A percentile compares a stretch with the other conserved stretches of the same genome.
Evolutionary conservation across 1,140 invertebrate species (phyloP).

Genomic region (Drosophila micromelanica): DNA sequence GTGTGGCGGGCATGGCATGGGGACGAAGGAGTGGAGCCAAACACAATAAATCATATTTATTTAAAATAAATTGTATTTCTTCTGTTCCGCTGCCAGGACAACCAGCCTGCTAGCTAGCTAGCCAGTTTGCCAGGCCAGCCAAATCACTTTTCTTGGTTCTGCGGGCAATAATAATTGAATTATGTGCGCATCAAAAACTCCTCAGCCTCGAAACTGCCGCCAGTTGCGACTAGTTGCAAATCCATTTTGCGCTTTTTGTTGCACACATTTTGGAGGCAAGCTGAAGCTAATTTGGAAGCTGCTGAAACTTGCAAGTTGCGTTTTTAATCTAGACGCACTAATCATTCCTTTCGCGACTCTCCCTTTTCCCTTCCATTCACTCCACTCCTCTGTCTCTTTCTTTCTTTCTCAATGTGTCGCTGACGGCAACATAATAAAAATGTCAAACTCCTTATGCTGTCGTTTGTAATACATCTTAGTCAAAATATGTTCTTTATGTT

Average conservation of each 20-base stretch:
- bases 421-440: slow-evolving; percentile 72
- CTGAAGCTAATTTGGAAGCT: slow-evolving; percentile 21
- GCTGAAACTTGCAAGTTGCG: slow-evolving; percentile 34
- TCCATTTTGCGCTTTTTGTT: slow-evolving; percentile 36
- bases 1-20: background rate
- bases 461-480: slow-evolving; percentile 82
- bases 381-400: background rate
- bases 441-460: slow-evolving; percentile 78
- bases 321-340: slow-evolving; percentile 13
- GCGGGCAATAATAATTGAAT: slow-evolving; percentile 75
- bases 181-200: slow-evolving; percentile 57
- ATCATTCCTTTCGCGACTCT: slow-evolving; percentile 12
- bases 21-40: slow-evolving; percentile 30
- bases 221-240: slow-evolving; percentile 31
- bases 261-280: slow-evolving; percentile 19
- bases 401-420: slow-evolving; percentile 11
- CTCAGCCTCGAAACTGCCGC: background rate
- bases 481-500: slow-evolving; percentile 72
- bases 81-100: slow-evolving; percentile 26
- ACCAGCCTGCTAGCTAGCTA: background rate
- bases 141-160: slow-evolving; percentile 40
- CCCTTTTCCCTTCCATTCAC: background rate
- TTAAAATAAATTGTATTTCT: slow-evolving; percentile 70
- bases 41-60: slow-evolving; percentile 83
- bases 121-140: slow-evolving; percentile 1